Percentiles rank a stretch among this genome's conserved stretches.
phyloP scores from a whole-genome alignment of 1,140 invertebrate genomes.

The Hylaeus volcanicus region DNA sequence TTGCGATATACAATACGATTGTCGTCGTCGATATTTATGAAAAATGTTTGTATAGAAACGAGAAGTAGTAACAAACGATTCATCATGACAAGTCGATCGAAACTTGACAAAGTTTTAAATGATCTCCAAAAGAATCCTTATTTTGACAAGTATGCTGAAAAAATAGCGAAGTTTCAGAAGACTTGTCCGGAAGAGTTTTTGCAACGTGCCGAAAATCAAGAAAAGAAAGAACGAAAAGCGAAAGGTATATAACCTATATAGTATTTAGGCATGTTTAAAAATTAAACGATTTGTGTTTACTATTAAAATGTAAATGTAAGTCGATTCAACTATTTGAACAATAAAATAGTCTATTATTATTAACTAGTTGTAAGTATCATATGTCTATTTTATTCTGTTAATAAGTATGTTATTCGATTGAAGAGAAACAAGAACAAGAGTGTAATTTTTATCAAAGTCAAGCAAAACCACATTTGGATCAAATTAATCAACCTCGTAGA shows the following conservation, averaged over 20 bases:
- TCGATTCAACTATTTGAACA: background rate
- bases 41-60: background rate
- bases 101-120: slow-evolving; percentile 83
- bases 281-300: background rate
- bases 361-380: background rate
- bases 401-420: slow-evolving; percentile 38
- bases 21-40: background rate
- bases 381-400: background rate
- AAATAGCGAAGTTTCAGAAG: slow-evolving; percentile 88
- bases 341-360: no score
- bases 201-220: slow-evolving; percentile 83
- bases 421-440: slow-evolving; percentile 59
- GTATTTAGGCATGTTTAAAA: background rate
- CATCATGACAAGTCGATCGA: slow-evolving; percentile 81
- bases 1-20: slow-evolving; percentile 28
- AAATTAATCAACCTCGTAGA: slow-evolving; percentile 69
- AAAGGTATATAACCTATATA: slow-evolving; percentile 70
- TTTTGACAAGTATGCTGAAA: slow-evolving; percentile 90
- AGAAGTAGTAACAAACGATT: slow-evolving; percentile 65
- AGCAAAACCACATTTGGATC: slow-evolving; percentile 80
- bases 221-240: slow-evolving; percentile 78
- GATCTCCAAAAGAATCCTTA: slow-evolving; percentile 89
- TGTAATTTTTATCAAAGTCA: slow-evolving; percentile 64
- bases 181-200: slow-evolving; percentile 88
- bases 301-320: background rate